Base-by-base conservation (phyloP, 2,113 vertebrate genomes). In the Melierax canorus region DNA sequence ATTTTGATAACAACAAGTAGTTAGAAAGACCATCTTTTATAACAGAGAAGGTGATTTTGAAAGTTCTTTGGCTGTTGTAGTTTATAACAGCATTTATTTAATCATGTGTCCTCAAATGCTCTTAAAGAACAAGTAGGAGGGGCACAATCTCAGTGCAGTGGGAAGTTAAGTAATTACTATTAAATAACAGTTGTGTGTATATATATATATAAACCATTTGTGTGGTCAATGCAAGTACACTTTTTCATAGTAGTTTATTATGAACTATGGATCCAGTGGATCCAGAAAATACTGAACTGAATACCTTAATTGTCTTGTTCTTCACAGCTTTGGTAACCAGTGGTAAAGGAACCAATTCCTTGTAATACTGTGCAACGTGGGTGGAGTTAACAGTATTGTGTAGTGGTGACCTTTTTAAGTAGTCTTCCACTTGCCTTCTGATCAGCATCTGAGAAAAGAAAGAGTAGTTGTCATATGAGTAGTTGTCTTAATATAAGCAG, bases 71-170 rank as follows among this genome's bases (percentile, higher is more conserved):
- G 32, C 59, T 77, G 10, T 24, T 89, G 16, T n/a, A 13, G 50
- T 58, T 66, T 30, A 1, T 69, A 58, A 20, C 16, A 80, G n/a
- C n/a, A 36, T 76, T 81, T 77, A 27, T 63, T 86, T 75, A 62
- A 58, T 15, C 14, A 10, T 0, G 0, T 45, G 8, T 63, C 51
- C 51, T 82, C 48, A 62, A 74, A 24, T 38, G 38, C 29, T 78
- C 24, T 45, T 80, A 41, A 60, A 50, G 39, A 87, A 21, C 16
- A 14, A 38, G 24, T 3, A 74, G 62, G 14, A 87, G 30, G 15
- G 29, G 6, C 48, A 83, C 10, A 58, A 27, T 60, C 45, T 53
- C 30, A 66, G 41, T 29, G 24, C 63, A 41, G 10, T 41, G 85
- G 21, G 15, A 76, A 53, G 24, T 18, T 21, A 56, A 51, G 20